Conservation (phyloP, 1,140 invertebrate species). For the Nasonia longicornis region DNA sequence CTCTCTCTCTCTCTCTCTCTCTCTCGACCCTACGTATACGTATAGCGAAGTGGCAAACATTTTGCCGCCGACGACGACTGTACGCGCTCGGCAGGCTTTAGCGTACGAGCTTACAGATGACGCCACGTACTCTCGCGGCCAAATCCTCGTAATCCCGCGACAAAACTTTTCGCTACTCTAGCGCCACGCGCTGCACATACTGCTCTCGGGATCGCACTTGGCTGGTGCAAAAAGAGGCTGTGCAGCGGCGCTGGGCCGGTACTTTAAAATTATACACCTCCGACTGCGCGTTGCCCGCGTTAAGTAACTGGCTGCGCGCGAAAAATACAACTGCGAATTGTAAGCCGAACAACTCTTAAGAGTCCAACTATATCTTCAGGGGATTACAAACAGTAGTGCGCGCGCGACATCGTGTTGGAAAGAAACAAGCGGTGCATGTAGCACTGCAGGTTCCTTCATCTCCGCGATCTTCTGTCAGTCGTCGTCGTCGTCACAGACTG, state of each 20-base stretch:
- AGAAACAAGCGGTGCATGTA: background rate
- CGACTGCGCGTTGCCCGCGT: background rate
- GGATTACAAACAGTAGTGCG: no score
- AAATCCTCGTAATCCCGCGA: conserved; percentile 35
- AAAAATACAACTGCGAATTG: background rate
- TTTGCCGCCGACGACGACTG: conserved; percentile 17
- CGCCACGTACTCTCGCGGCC: conserved; percentile 24
- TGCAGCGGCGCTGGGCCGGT: background rate
- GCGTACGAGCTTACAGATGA: conserved; percentile 36
- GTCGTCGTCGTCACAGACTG: background rate
- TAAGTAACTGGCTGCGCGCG: background rate
- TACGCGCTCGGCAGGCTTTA: background rate
- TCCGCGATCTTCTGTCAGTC: conserved; percentile 25
- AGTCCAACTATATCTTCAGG: no score
- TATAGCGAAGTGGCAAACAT: conserved; percentile 29
- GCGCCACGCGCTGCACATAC: background rate
- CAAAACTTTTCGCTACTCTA: conserved; percentile 27
- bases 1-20: background rate
- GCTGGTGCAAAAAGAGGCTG: background rate
- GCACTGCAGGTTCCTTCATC: background rate
- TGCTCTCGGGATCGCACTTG: background rate
- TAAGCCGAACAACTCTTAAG: no score
- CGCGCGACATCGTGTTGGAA: background rate
- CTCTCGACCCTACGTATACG: background rate
- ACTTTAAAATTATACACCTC: conserved; percentile 16